Conservation (phyloP, 2,113 vertebrate species). For the Semnopithecus entellus region DNA sequence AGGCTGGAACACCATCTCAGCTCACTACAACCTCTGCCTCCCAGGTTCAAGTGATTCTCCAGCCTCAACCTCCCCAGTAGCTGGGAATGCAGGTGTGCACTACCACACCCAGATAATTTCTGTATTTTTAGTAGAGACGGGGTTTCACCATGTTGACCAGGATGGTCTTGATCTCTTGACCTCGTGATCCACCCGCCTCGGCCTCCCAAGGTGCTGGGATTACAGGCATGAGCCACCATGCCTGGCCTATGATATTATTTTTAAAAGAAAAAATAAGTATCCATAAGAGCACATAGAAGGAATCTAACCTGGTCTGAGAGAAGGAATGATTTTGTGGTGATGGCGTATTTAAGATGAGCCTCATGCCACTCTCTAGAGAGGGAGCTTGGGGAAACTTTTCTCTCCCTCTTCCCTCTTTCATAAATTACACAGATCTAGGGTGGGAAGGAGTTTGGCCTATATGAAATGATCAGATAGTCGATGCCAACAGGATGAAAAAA, state of each 20-base stretch:
- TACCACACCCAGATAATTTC: no score
- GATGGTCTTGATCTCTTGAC: no score
- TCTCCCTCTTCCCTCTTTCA: not conserved
- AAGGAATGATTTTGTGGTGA: not conserved
- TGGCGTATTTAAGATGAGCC: not conserved
- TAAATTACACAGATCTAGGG: not conserved
- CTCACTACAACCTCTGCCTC: no score
- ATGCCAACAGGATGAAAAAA: not conserved
- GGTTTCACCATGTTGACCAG: no score
- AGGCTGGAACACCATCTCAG: no score
- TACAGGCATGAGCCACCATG: no score
- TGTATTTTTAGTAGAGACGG: no score
- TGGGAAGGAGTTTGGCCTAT: not conserved
- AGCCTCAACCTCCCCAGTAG: no score
- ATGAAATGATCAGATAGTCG: not conserved
- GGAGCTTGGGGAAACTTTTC: not conserved
- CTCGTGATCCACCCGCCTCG: no score
- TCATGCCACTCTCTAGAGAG: not conserved
- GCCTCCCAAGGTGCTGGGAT: no score
- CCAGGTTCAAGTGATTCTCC: no score
- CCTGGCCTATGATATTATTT: not conserved
- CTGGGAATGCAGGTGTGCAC: no score
- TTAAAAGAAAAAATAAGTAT: not conserved
- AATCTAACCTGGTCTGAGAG: not conserved
- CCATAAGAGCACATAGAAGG: not conserved